Percentiles rank a stretch among this genome's conserved stretches.
Conservation (phyloP, 2,888 invertebrate species). For the Drosophila histrio region DNA sequence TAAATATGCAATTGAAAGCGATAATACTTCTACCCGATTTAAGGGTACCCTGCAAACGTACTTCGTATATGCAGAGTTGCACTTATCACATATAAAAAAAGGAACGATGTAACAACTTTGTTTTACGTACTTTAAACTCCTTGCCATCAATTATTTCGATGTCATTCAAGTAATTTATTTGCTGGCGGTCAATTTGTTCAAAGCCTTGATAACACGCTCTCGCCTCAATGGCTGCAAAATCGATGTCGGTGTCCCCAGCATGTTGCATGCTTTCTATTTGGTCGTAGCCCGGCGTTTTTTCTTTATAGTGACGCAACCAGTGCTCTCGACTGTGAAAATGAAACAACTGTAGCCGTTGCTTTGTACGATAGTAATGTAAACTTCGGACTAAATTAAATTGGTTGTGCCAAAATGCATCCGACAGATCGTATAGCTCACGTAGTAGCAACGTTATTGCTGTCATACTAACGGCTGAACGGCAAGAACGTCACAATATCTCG, state of each 20-base stretch:
- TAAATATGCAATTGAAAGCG: not conserved
- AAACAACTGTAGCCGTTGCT: constrained; percentile 74
- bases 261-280: constrained; percentile 27
- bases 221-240: constrained; percentile 82
- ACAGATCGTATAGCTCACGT: constrained; percentile 77
- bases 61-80: not conserved
- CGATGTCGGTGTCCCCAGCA: constrained; percentile 59
- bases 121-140: constrained; percentile 76
- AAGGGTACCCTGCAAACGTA: not conserved
- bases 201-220: constrained; percentile 48
- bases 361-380: constrained; percentile 69
- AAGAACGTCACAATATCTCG: constrained; percentile 14
- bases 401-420: constrained; percentile 78
- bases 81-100: no score
- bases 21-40: not conserved
- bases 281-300: not conserved
- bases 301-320: constrained; percentile 65
- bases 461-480: constrained; percentile 67
- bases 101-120: not conserved
- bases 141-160: constrained; percentile 80
- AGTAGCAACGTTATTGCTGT: constrained; percentile 81
- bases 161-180: constrained; percentile 44
- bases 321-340: constrained; percentile 73
- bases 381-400: constrained; percentile 74
- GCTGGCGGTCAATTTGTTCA: constrained; percentile 53